Percentiles rank a stretch among this genome's conserved stretches.
Evolutionary conservation across 2,888 invertebrate genomes (phyloP).

Genomic region (Clepsis dumicolana): DNA sequence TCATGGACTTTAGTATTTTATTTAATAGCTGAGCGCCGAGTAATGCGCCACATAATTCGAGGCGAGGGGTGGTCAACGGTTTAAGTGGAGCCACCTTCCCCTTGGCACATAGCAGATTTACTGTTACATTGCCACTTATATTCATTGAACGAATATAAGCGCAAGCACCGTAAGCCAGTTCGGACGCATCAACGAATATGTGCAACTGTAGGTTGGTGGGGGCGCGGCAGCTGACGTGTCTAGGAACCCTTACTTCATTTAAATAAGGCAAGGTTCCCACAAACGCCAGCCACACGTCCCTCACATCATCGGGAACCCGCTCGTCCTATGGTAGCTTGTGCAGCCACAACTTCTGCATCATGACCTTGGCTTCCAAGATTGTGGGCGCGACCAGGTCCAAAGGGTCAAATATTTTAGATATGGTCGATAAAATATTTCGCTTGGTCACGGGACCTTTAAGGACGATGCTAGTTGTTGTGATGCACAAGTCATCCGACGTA

Average conservation of each 20-base stretch:
- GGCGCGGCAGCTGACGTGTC: constrained; percentile 1
- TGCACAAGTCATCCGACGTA: constrained; percentile 4
- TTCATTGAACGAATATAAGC: constrained; percentile 16
- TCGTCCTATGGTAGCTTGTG: constrained; percentile 10
- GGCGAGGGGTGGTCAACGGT: constrained; percentile 17
- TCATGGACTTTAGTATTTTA: constrained; percentile 1
- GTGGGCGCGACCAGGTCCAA: background rate
- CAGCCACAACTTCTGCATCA: constrained; percentile 14
- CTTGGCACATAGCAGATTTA: constrained; percentile 19
- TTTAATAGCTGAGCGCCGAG: constrained; percentile 6
- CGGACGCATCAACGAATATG: constrained; percentile 8
- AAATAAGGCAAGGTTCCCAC: constrained; percentile 2
- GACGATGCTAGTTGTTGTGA: background rate
- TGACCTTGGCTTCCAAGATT: constrained; percentile 7
- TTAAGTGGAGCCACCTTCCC: constrained; percentile 30
- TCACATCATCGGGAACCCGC: background rate
- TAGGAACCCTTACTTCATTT: background rate
- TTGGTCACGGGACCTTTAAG: constrained; percentile 2
- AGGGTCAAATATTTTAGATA: constrained; percentile 1
- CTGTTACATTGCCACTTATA: background rate
- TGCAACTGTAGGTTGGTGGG: background rate
- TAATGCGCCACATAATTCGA: constrained; percentile 10
- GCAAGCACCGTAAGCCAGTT: constrained; percentile 26
- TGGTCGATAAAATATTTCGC: constrained; percentile 8
- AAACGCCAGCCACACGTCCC: constrained; percentile 17